Percentiles rank a stretch among this genome's conserved stretches.
phyloP scores from a whole-genome alignment of 2,888 invertebrate genomes.

The Brachyopa scutellaris region DNA sequence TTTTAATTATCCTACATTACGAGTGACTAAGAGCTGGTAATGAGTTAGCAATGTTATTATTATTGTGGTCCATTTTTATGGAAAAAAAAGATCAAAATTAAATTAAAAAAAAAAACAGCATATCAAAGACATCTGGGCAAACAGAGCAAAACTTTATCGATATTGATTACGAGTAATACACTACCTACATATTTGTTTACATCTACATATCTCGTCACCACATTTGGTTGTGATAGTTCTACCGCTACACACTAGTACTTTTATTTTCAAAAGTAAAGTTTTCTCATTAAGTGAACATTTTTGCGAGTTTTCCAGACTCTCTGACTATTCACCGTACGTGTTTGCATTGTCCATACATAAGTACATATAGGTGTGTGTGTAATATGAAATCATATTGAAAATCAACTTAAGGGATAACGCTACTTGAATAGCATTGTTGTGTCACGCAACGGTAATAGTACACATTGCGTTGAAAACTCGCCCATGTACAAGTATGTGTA shows the following conservation, averaged over 20 bases:
- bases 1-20: conserved; percentile 65
- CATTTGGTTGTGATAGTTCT: background rate
- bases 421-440: conserved; percentile 24
- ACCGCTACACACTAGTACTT: background rate
- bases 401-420: conserved; percentile 23
- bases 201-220: conserved; percentile 3
- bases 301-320: background rate
- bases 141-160: conserved; percentile 10
- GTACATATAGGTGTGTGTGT: too few species aligned
- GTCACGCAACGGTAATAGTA: conserved; percentile 44
- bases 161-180: conserved; percentile 14
- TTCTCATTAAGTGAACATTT: conserved; percentile 51
- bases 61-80: conserved; percentile 7
- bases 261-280: conserved; percentile 30
- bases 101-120: background rate
- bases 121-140: too few species aligned
- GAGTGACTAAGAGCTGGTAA: conserved; percentile 44
- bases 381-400: conserved; percentile 28
- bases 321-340: background rate
- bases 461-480: conserved; percentile 18
- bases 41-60: conserved; percentile 55
- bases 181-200: background rate
- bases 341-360: conserved; percentile 3
- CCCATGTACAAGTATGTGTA: conserved; percentile 2
- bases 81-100: background rate